phyloP scores from a whole-genome alignment of 2,888 invertebrate genomes.

The Saturnia pavonia region DNA sequence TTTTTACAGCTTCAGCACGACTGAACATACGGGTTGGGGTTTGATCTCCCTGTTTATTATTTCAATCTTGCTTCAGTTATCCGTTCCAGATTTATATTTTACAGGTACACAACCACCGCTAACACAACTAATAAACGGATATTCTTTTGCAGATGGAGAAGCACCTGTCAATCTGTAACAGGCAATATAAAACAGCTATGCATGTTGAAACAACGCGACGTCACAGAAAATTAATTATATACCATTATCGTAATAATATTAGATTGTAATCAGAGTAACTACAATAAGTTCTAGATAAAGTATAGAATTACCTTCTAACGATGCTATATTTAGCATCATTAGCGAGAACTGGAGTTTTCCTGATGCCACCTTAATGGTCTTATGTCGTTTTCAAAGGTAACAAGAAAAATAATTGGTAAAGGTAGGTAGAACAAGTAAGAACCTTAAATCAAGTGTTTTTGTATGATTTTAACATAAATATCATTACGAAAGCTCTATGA shows the following conservation, averaged over 20 bases:
- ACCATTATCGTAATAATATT: neutral
- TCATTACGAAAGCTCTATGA: neutral
- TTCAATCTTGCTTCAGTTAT: neutral
- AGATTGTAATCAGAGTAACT: neutral
- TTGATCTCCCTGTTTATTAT: neutral
- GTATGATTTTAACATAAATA: neutral
- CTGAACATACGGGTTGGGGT: neutral
- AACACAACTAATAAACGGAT: neutral
- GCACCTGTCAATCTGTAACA: neutral
- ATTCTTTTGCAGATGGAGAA: neutral
- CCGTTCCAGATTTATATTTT: neutral
- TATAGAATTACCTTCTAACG: neutral
- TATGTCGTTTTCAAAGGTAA: neutral
- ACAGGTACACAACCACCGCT: neutral
- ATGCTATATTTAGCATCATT: neutral
- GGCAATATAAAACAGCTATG: too few species aligned
- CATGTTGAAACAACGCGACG: neutral
- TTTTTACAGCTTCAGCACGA: neutral
- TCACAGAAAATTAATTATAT: neutral
- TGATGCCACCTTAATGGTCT: neutral
- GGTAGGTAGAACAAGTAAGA: neutral
- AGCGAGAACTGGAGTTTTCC: neutral
- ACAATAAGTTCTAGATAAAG: neutral
- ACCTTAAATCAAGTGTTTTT: too few species aligned
- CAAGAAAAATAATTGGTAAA: neutral